Evolutionary conservation across 2,888 invertebrate species (phyloP).

Genomic region (Disparrhopalites patrizii): DNA sequence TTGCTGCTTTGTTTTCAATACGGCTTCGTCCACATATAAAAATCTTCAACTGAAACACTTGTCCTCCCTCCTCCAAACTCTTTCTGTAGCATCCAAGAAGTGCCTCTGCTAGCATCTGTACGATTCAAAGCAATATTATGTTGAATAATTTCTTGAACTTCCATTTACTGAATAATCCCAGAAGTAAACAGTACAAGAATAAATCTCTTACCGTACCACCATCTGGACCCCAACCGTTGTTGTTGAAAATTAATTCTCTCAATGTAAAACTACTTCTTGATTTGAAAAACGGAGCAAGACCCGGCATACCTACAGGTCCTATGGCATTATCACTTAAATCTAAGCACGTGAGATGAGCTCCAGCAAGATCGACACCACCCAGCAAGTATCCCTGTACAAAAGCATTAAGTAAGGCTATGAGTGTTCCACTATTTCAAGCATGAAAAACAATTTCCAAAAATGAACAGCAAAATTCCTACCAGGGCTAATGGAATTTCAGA

Average conservation of each 20-base stretch:
- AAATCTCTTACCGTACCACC: constrained; percentile 64
- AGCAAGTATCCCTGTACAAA: constrained; percentile 63
- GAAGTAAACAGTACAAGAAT: neutral
- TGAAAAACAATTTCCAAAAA: neutral
- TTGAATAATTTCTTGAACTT: neutral
- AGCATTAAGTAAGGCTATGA: neutral
- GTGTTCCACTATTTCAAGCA: neutral
- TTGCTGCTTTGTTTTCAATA: constrained; percentile 89
- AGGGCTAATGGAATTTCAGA: constrained; percentile 90
- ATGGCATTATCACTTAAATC: constrained; percentile 97
- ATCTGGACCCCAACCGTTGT: constrained; percentile 88
- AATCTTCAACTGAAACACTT: constrained; percentile 69
- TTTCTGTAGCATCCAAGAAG: constrained; percentile 64
- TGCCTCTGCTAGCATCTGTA: constrained; percentile 24
- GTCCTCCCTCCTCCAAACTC: constrained; percentile 58
- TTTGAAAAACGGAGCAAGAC: constrained; percentile 73
- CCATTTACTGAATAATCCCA: neutral
- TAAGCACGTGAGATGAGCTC: constrained; percentile 72
- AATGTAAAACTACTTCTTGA: constrained; percentile 81
- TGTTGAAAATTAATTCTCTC: constrained; percentile 78
- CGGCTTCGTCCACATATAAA: constrained; percentile 92
- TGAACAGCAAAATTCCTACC: constrained; percentile 57
- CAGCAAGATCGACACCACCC: constrained; percentile 72
- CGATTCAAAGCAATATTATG: neutral
- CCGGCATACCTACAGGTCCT: constrained; percentile 89